Percentiles rank a stretch among this genome's conserved stretches.
Evolutionary conservation across 2,888 invertebrate species (phyloP).

Genomic region (Scaeva pyrastri): DNA sequence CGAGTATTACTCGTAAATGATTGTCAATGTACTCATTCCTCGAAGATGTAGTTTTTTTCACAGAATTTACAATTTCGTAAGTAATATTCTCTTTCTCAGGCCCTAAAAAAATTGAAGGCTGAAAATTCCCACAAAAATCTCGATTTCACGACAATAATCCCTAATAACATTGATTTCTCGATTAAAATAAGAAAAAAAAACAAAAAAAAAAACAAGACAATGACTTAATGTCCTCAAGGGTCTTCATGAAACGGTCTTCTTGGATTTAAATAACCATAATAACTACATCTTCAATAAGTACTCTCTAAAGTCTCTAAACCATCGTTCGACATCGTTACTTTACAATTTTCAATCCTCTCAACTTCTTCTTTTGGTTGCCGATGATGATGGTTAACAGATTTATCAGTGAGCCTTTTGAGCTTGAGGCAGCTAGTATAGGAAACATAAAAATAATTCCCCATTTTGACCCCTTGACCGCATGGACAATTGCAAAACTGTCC

Average conservation of each 20-base stretch:
- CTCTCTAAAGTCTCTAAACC: constrained; percentile 3
- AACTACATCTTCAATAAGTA: constrained; percentile 8
- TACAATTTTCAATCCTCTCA: constrained; percentile 25
- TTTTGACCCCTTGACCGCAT: constrained; percentile 66
- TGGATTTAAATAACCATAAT: constrained; percentile 35
- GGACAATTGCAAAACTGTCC: constrained; percentile 68
- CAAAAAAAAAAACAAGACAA: not conserved
- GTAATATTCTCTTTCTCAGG: constrained; percentile 2
- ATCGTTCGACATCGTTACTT: constrained; percentile 7
- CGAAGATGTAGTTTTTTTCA: not conserved
- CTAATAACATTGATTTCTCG: constrained; percentile 25
- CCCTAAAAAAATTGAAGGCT: not conserved
- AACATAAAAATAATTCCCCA: constrained; percentile 63
- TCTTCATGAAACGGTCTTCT: constrained; percentile 5
- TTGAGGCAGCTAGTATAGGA: constrained; percentile 26
- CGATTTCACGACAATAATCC: constrained; percentile 27
- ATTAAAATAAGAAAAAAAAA: not conserved
- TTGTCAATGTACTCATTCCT: not conserved
- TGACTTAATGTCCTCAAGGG: constrained; percentile 24
- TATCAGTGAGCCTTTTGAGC: constrained; percentile 48
- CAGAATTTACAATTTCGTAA: not conserved
- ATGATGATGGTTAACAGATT: constrained; percentile 20
- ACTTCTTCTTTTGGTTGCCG: not conserved
- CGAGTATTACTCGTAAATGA: not conserved
- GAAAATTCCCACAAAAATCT: constrained; percentile 16